Evolutionary conservation across 1,140 invertebrate species (phyloP).

Genomic region (Arion vulgaris): DNA sequence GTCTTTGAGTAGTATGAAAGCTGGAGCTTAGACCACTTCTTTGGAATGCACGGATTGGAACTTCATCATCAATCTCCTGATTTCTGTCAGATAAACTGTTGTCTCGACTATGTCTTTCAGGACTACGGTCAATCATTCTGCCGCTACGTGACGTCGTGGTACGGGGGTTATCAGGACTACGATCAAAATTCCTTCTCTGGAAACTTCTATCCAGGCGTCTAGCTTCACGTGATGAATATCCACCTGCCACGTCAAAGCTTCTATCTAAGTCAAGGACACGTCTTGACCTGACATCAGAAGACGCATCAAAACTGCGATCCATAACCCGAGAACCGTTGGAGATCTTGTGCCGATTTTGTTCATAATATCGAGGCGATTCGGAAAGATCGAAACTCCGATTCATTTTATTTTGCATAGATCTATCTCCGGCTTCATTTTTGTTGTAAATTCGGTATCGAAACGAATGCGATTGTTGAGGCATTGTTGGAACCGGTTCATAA

Average conservation of each 20-base stretch:
- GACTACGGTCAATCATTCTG: constrained; percentile 7
- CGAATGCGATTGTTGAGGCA: too few relatives aligned
- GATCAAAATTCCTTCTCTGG: not conserved
- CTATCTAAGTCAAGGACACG: not conserved
- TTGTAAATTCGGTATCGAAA: constrained; percentile 17
- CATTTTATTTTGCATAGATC: not conserved
- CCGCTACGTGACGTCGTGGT: not conserved
- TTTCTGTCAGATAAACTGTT: not conserved
- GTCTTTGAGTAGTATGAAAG: not conserved
- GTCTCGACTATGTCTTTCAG: not conserved
- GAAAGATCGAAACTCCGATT: constrained; percentile 19
- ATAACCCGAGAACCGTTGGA: not conserved
- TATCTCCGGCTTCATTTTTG: not conserved
- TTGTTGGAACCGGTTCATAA: too few relatives aligned
- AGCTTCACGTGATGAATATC: not conserved
- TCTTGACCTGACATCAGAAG: not conserved
- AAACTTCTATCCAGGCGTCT: not conserved
- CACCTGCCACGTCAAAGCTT: not conserved
- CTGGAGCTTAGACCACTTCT: not conserved
- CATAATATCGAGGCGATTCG: not conserved
- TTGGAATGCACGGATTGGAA: not conserved
- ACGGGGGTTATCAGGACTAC: not conserved
- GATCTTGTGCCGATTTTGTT: not conserved
- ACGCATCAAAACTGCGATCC: not conserved
- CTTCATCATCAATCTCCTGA: not conserved